These are phyloP conservation scores for Cybosia mesomella DNA, from an alignment of 2,888 invertebrate species.

Conservation along the genomic window DNA sequence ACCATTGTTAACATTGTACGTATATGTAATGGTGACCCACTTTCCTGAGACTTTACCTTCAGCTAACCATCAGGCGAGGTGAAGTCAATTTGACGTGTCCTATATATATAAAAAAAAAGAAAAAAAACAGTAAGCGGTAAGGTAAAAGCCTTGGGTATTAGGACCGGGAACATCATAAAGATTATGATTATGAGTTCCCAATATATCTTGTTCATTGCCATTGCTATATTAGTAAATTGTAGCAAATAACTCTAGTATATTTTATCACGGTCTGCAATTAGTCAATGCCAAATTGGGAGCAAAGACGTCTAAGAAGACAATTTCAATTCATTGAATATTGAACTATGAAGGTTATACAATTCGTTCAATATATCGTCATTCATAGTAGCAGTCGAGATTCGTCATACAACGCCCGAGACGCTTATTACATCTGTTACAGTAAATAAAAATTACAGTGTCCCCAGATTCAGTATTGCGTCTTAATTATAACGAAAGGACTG, in stretches of 20 bases:
- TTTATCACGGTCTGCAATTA: conserved; percentile 7
- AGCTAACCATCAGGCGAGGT: too few species aligned
- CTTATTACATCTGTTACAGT: conserved; percentile 42
- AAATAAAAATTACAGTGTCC: conserved; percentile 9
- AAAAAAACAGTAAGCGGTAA: too few species aligned
- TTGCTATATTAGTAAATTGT: conserved; percentile 5
- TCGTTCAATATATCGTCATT: conserved; percentile 26
- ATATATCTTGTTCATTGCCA: too few species aligned
- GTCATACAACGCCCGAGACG: conserved; percentile 37
- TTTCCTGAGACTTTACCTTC: too few species aligned
- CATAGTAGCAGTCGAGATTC: conserved; percentile 54
- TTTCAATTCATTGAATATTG: conserved; percentile 21
- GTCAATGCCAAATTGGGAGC: conserved; percentile 17
- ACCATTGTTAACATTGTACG: too few species aligned
- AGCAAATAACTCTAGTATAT: not conserved
- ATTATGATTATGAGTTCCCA: too few species aligned
- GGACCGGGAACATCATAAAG: too few species aligned
- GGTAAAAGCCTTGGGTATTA: too few species aligned
- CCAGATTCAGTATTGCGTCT: not conserved
- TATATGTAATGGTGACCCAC: too few species aligned
- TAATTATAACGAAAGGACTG: not conserved
- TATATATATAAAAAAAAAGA: too few species aligned
- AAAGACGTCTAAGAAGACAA: conserved; percentile 15
- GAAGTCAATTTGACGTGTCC: too few species aligned
- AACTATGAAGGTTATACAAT: conserved; percentile 26